Conservation (phyloP, 2,113 vertebrate genomes). For the Vulpes vulpes region DNA sequence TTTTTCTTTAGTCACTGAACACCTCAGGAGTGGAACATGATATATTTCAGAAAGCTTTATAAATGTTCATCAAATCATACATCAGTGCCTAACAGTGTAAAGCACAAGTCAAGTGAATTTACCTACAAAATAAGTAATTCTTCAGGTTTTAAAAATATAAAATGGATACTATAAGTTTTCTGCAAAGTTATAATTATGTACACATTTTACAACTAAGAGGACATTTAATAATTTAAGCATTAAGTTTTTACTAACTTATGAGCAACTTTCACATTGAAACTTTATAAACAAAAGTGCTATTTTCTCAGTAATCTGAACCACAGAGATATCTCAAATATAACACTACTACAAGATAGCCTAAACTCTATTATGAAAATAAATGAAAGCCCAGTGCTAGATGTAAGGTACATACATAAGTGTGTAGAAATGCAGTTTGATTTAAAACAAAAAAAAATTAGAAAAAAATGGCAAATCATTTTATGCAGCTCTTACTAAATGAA, state of each 20-base stretch:
- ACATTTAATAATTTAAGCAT: slow-evolving; percentile 27
- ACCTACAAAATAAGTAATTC: slow-evolving; percentile 11
- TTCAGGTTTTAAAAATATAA: slow-evolving; percentile 13
- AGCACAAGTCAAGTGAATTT: background rate
- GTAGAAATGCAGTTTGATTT: slow-evolving; percentile 31
- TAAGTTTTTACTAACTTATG: background rate
- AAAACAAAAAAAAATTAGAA: background rate
- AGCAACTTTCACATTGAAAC: background rate
- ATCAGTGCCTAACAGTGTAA: background rate
- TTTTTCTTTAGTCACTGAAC: slow-evolving; percentile 23
- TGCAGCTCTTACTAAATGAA: background rate
- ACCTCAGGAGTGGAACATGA: background rate
- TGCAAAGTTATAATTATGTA: background rate
- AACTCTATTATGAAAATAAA: slow-evolving; percentile 30
- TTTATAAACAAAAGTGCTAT: background rate
- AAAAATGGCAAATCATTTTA: slow-evolving; percentile 38
- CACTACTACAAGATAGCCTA: background rate
- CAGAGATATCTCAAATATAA: background rate
- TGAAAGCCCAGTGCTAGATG: background rate
- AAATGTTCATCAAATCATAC: background rate
- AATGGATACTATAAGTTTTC: background rate
- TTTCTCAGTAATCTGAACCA: slow-evolving; percentile 39
- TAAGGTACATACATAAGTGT: background rate
- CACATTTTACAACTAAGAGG: background rate
- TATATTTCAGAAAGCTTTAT: slow-evolving; percentile 23